Conservation (phyloP, 2,113 vertebrate species). For the Ammospiza nelsoni region DNA sequence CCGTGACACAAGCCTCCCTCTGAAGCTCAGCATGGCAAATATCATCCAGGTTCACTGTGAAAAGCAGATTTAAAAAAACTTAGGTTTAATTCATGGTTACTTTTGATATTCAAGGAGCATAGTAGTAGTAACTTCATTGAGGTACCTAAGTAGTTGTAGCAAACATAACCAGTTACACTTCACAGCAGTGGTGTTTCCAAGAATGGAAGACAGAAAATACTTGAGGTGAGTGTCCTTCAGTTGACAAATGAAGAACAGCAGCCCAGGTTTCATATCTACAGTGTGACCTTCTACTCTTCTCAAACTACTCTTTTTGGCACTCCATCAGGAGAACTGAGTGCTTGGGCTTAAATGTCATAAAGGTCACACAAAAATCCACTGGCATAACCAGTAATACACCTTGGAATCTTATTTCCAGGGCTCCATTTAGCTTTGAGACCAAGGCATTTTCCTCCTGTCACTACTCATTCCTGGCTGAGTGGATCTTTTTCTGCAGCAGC, state of each 20-base stretch:
- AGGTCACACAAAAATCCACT: background rate
- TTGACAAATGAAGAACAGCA: accelerated
- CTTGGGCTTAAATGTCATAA: background rate
- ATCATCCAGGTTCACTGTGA: background rate
- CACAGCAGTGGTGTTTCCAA: background rate
- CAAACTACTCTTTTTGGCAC: too few relatives aligned
- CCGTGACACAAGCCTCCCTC: accelerated
- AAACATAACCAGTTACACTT: background rate
- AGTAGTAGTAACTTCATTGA: background rate
- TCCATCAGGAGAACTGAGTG: background rate
- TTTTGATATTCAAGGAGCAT: background rate
- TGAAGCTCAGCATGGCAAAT: background rate
- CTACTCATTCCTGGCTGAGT: background rate
- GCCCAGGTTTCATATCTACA: background rate
- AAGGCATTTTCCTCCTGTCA: background rate
- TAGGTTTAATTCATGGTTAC: background rate
- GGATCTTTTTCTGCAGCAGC: background rate
- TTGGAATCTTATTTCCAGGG: background rate
- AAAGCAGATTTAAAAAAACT: background rate
- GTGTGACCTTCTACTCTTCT: background rate
- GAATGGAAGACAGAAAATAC: background rate
- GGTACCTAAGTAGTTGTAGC: background rate
- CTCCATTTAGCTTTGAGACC: background rate
- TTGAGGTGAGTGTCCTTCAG: background rate
- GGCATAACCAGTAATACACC: background rate